These are phyloP conservation scores for Pseudorhiza aurosa DNA, from an alignment of 30 jellyfish, hydroid and myxozoan species.

Conservation along the genomic window DNA sequence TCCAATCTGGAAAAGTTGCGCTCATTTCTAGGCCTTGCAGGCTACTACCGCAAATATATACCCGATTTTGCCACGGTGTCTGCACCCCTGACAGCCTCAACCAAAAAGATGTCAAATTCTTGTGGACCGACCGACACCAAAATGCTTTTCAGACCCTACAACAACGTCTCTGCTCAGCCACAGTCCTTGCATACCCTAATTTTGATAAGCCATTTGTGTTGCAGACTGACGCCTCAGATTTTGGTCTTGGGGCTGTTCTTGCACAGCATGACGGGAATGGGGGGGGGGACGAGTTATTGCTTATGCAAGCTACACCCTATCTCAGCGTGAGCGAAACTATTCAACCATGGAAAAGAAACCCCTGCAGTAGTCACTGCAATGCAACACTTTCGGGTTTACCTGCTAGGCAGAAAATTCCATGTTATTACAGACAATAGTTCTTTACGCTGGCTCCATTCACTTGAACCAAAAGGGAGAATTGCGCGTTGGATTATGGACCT, in stretches of 20 bases:
- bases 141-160: slow-evolving; percentile 38
- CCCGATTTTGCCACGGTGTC: slow-evolving; percentile 36
- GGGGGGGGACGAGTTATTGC: slow-evolving; percentile 53
- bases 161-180: slow-evolving; percentile 12
- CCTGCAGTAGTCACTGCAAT: slow-evolving; percentile 53
- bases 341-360: slow-evolving; percentile 54
- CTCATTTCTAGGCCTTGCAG: slow-evolving; percentile 48
- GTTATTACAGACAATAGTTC: slow-evolving; percentile 62
- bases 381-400: slow-evolving; percentile 38
- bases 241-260: slow-evolving; percentile 72
- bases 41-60: slow-evolving; percentile 47
- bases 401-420: slow-evolving; percentile 37
- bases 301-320: slow-evolving; percentile 48
- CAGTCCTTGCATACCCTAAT: slow-evolving; percentile 70
- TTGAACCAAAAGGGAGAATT: slow-evolving; percentile 65
- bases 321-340: slow-evolving; percentile 13
- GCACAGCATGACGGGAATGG: slow-evolving; percentile 27
- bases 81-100: slow-evolving; percentile 9
- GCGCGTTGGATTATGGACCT: slow-evolving; percentile 77
- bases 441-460: slow-evolving; percentile 40
- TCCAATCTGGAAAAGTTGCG: slow-evolving; percentile 21
- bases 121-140: slow-evolving; percentile 39
- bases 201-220: slow-evolving; percentile 19
- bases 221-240: slow-evolving; percentile 60
- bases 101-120: slow-evolving; percentile 10